phyloP scores from a whole-genome alignment of 1,140 invertebrate species.

The Drosophila carrolli region DNA sequence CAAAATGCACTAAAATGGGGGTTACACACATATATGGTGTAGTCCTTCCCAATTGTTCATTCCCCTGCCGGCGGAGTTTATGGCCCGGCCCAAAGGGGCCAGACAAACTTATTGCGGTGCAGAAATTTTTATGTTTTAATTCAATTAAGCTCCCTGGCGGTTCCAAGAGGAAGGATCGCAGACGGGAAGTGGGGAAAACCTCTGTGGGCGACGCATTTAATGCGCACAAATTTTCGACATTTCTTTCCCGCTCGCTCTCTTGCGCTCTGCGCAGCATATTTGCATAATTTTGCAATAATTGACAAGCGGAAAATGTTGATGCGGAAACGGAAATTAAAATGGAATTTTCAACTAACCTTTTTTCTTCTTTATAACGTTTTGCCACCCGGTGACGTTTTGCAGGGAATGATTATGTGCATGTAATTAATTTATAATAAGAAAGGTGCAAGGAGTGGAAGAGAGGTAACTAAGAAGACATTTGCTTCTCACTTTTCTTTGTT shows the following conservation, averaged over 20 bases:
- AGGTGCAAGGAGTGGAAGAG: not conserved
- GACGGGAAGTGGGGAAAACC: not conserved
- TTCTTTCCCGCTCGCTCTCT: slow-evolving; percentile 38
- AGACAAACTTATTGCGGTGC: slow-evolving; percentile 70
- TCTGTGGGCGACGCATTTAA: slow-evolving; percentile 42
- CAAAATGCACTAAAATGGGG: slow-evolving; percentile 47
- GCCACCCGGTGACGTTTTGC: slow-evolving; percentile 25
- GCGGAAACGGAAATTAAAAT: slow-evolving; percentile 79
- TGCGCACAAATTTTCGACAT: slow-evolving; percentile 67
- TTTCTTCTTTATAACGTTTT: slow-evolving; percentile 15
- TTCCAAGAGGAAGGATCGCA: slow-evolving; percentile 1
- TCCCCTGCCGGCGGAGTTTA: slow-evolving; percentile 50
- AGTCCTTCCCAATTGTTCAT: slow-evolving; percentile 15
- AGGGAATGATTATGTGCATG: slow-evolving; percentile 48
- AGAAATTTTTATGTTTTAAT: slow-evolving; percentile 79
- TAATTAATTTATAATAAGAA: slow-evolving; percentile 29
- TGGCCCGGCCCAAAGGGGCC: slow-evolving; percentile 46
- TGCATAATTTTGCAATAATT: slow-evolving; percentile 81
- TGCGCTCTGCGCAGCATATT: slow-evolving; percentile 53
- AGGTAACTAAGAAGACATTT: not conserved
- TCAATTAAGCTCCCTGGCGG: slow-evolving; percentile 61
- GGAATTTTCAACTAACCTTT: slow-evolving; percentile 74
- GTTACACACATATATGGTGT: slow-evolving; percentile 22
- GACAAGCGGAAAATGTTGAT: slow-evolving; percentile 80
- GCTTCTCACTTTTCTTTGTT: too few relatives aligned